Base-by-base conservation (phyloP, 92 coral and sea anemone genomes). In the Epizoanthus stellaris region DNA sequence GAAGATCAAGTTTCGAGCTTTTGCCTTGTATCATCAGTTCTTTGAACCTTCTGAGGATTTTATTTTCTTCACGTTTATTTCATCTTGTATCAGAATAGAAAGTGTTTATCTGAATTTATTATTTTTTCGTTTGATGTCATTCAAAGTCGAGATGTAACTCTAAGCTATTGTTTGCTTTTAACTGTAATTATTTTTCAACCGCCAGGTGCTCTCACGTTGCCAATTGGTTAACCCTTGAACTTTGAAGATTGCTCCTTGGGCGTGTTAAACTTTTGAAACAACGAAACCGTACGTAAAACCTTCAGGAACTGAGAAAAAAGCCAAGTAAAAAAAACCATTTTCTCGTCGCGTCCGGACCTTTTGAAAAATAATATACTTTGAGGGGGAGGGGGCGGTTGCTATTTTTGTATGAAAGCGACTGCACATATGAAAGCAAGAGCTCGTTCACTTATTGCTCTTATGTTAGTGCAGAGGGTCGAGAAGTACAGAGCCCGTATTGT, bases 91-190 rank as follows among this genome's bases (percentile, higher is more conserved):
- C 71, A 40, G 15, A 19, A 42, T 43, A 36, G 83, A 40, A 61
- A 43, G 8, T 77, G 71, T 77, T 77, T 77, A 62, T 20, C 83
- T 77, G 59, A 62, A 77, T 77, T 62, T 62, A 60, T 61, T 77
- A 59, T 39, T 61, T 58, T 68, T 54, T 77, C 69, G 62, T 38
- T 36, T 62, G 67, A 43, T 45, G 70, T 57, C 70, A 77, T 42
- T 40, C 49, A 16, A 77, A 62, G 53, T 53, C 39, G 42, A 76
- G 47, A 43, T 62, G 45, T 15, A 40, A 62, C 11, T 43, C 17
- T 1, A n/a, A 62, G 83, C 71, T 20, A 30, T 75, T 75, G 80
- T 75, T 57, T 36, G 58, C 80, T 54, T 54, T 49, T 20, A 62
- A 40, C 43, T 77, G 57, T 39, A 42, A 36, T 40, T 39, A 61